phyloP scores from a whole-genome alignment of 2,113 vertebrate species.

The Lepus timidus region DNA sequence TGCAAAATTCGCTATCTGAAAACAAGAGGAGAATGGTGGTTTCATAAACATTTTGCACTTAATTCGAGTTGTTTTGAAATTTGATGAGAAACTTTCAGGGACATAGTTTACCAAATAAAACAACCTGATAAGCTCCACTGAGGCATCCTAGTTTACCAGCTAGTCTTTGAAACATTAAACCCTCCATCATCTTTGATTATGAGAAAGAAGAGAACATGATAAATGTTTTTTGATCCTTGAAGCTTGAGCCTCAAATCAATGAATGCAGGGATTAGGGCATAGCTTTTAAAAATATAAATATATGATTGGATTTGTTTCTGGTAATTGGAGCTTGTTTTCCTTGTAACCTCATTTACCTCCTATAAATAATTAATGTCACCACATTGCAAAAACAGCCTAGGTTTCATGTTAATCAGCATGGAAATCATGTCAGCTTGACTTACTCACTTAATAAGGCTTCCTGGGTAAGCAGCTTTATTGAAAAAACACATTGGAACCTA shows the following conservation, averaged over 20 bases:
- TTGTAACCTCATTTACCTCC: slow-evolving; percentile 65
- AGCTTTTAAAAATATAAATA: slow-evolving; percentile 76
- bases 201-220: slow-evolving; percentile 33
- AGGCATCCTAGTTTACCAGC: slow-evolving; percentile 47
- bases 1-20: slow-evolving; percentile 24
- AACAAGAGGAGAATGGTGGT: slow-evolving; percentile 2
- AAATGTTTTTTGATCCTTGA: slow-evolving; percentile 62
- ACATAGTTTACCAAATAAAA: slow-evolving; percentile 63
- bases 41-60: slow-evolving; percentile 58
- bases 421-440: slow-evolving; percentile 79
- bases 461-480: slow-evolving; percentile 89
- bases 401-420: slow-evolving; percentile 82
- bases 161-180: slow-evolving; percentile 55
- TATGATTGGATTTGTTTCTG: slow-evolving; percentile 77
- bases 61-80: slow-evolving; percentile 54
- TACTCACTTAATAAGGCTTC: slow-evolving; percentile 89
- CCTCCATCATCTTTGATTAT: slow-evolving; percentile 32
- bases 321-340: slow-evolving; percentile 77
- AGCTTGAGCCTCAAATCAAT: slow-evolving; percentile 62
- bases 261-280: slow-evolving; percentile 68
- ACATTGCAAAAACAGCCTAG: slow-evolving; percentile 64
- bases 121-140: background rate
- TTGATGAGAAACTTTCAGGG: slow-evolving; percentile 23
- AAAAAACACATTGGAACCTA: slow-evolving; percentile 84
- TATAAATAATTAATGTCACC: slow-evolving; percentile 72